Base-by-base conservation (phyloP, 2,113 vertebrate species). In the Murina feae region DNA sequence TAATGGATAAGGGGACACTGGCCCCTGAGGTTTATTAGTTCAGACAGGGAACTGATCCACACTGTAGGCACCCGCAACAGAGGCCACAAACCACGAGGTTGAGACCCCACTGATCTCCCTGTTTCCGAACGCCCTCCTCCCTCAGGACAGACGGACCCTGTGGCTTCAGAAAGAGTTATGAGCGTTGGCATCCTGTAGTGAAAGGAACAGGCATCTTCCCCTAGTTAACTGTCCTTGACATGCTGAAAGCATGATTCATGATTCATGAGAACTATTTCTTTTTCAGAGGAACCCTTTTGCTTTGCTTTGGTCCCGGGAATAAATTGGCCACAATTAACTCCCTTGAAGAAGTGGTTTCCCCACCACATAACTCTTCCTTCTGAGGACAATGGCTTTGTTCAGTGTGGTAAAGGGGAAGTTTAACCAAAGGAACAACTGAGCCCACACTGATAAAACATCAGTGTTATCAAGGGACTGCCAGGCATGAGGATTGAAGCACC, bases 371-470 rank as follows among this genome's bases (percentile, higher is more conserved):
- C 58, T 98, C 97, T 98, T 98, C 86, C 94, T 96, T 79, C 25
- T 95, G 82, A 95, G 79, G 95, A 98, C 95, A 98, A 98, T 97
- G 95, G 55, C 60, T 96, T 97, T 97, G 79, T 97, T 97, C 96
- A 96, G 9, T 28, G 65, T 69, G 93, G 84, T 85, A 65, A 97
- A 87, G 90, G 91, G 47, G 86, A 63, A 95, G 95, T 97, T 98
- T 98, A 98, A 98, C 97, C 97, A 95, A 79, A 98, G 95, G 97
- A 97, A 98, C 98, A 98, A 92, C 96, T 91, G 92, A 98, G 95
- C 92, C 89, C 74, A 76, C 92, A 28, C 66, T 97, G 98, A 98
- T 98, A 97, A 94, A 88, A 11, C 90, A 82, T 96, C 93, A 13
- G 25, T 87, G 92, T 63, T 11, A 94, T 94, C 89, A 78, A 65